phyloP scores from a whole-genome alignment of 1,140 invertebrate genomes.

The Agrilus planipennis region DNA sequence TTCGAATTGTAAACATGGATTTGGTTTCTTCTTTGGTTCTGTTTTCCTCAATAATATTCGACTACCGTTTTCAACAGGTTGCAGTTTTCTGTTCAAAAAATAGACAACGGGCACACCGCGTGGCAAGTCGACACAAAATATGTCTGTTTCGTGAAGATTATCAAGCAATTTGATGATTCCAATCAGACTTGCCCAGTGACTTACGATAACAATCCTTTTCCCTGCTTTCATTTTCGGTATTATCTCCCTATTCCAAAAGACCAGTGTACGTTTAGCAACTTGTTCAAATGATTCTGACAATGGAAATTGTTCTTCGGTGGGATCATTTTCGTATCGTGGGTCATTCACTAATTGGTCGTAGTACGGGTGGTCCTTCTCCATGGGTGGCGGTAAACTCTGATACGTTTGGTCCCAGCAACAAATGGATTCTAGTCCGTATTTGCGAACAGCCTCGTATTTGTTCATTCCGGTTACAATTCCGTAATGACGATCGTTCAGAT shows the following conservation, averaged over 20 bases:
- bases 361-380: constrained; percentile 42
- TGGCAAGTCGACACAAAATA: constrained; percentile 57
- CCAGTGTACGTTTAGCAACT: constrained; percentile 46
- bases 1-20: no score
- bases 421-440: constrained; percentile 54
- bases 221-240: constrained; percentile 49
- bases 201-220: constrained; percentile 49
- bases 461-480: constrained; percentile 58
- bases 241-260: constrained; percentile 55
- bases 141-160: constrained; percentile 49
- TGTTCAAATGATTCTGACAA: constrained; percentile 55
- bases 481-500: constrained; percentile 63
- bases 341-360: constrained; percentile 43
- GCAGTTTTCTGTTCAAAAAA: constrained; percentile 49
- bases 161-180: constrained; percentile 60
- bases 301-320: constrained; percentile 42
- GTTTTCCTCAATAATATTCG: no score
- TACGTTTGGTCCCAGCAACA: constrained; percentile 57
- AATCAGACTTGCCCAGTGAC: constrained; percentile 58
- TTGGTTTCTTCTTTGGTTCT: no score
- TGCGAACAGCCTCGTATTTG: constrained; percentile 54
- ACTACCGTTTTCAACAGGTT: no score
- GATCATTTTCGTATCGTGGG: constrained; percentile 36
- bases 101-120: constrained; percentile 63
- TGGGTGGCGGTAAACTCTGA: constrained; percentile 50